These are phyloP conservation scores for Ptychochromis oligacanthus DNA, from an alignment of 2,113 vertebrate genomes.

Conservation along the genomic window DNA sequence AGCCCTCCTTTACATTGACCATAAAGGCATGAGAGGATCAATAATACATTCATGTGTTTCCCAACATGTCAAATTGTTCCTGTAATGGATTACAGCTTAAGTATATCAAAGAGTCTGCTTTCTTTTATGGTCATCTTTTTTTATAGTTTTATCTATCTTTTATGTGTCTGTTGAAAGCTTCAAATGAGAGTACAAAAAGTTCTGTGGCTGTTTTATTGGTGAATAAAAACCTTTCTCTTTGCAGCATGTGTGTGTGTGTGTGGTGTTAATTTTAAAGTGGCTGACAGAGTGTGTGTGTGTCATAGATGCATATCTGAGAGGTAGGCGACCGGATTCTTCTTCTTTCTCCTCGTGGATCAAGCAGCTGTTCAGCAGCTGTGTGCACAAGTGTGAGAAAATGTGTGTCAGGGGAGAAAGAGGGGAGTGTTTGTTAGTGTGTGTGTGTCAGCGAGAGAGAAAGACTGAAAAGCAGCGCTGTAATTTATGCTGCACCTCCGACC, in stretches of 20 bases:
- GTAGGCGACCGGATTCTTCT: conserved; percentile 47
- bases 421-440: conserved; percentile 40
- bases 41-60: background rate
- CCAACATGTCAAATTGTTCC: background rate
- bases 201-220: conserved; percentile 49
- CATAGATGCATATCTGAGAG: conserved; percentile 52
- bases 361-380: conserved; percentile 76
- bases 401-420: conserved; percentile 42
- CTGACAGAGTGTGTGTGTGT: conserved; percentile 26
- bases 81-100: background rate
- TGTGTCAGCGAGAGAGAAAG: conserved; percentile 24
- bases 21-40: background rate
- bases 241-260: conserved; percentile 7
- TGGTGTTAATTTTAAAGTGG: conserved; percentile 31
- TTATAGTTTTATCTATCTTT: conserved; percentile 2
- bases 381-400: conserved; percentile 59
- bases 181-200: conserved; percentile 34
- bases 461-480: conserved; percentile 54
- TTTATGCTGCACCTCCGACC: conserved; percentile 68
- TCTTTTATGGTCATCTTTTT: background rate
- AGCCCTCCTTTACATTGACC: background rate
- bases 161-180: conserved; percentile 29
- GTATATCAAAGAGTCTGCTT: background rate
- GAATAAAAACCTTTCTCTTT: conserved; percentile 10
- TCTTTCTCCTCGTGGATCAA: conserved; percentile 47